Evolutionary conservation across 2,888 invertebrate genomes (phyloP).

Genomic region (Panzeria rudis): DNA sequence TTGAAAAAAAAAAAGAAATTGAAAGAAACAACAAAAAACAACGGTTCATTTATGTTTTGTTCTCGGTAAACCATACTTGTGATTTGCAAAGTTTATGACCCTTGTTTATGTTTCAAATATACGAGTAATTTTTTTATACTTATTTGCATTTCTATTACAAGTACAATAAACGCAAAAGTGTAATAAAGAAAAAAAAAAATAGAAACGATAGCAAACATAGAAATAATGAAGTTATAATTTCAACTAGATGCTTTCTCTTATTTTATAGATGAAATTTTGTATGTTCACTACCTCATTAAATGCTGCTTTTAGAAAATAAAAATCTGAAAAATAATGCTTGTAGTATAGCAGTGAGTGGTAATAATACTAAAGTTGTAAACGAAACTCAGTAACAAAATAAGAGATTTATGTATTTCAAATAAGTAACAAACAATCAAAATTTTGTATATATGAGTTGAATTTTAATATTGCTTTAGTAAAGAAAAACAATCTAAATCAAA

Average conservation of each 20-base stretch:
- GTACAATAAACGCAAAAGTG: conserved; percentile 33
- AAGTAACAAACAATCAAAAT: conserved; percentile 47
- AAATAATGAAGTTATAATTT: conserved; percentile 65
- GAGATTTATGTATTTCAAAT: conserved; percentile 23
- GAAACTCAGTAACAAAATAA: not conserved
- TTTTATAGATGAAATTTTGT: conserved; percentile 46
- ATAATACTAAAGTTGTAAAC: conserved; percentile 25
- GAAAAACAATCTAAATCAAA: not conserved
- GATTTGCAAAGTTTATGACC: conserved; percentile 67
- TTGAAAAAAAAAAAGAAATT: conserved; percentile 5
- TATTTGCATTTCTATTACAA: conserved; percentile 66
- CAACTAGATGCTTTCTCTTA: conserved; percentile 37
- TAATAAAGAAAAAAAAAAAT: not conserved
- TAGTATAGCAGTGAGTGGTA: not conserved
- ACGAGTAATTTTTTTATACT: conserved; percentile 50
- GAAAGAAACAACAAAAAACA: conserved; percentile 4
- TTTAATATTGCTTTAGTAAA: conserved; percentile 39
- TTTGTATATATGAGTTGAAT: conserved; percentile 34
- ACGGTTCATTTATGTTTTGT: conserved; percentile 29
- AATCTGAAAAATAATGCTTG: not conserved
- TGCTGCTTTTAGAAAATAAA: conserved; percentile 28
- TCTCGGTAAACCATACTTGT: conserved; percentile 51
- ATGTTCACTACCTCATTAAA: conserved; percentile 60
- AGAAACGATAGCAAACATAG: conserved; percentile 19
- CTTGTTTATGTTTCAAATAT: conserved; percentile 60